Evolutionary conservation across 1,140 invertebrate species (phyloP), one percentile per base, ranked within the genome.

Genomic region (Metaphire vulgaris): DNA sequence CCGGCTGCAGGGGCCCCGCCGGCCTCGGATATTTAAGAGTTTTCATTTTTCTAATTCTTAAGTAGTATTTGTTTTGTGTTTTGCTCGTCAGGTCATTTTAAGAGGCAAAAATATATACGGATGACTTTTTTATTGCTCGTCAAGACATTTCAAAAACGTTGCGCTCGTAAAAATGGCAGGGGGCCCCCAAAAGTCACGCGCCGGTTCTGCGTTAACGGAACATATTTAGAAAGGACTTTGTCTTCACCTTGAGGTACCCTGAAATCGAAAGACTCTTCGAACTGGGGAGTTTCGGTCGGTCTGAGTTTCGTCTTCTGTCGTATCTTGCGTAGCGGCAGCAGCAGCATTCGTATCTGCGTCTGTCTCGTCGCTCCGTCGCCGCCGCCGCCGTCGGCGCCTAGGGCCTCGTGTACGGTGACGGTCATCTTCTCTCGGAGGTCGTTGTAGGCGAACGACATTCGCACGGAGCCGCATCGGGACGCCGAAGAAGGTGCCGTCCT

Each of bases 241-340:
- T n/a, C 77, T 82, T 82, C 85, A 92, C 91, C 91, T 87, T 92
- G 93, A 87, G 93, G 94, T 64, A 96, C 93, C 83, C 94, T 91
- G 77, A 97, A 90, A 64, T 94, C 88, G 85, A 97, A 96, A 80
- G 92, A 94, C 83, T 97, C 95, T 89, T 95, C 92, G 82, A 93
- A 96, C 81, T 94, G 91, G 0, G 94, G 94, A 82, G 92, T 93
- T 80, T 93, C 91, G 0, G 93, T 93, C 77, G 92, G 90, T 74
- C 93, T 90, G 29, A 95, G 92, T 85, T 94, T 93, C 1, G 94
- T 96, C 86, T 96, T 97, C n/a, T 93, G 92, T 80, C 95, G 93
- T 83, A 96, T 93, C 84, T 95, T 96, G 81, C 95, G 95, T 79
- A 92, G 91, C 0, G 95, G 95, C 73, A 96, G 85, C 79, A 97